phyloP scores from a whole-genome alignment of 2,113 vertebrate species.

The Equus quagga region DNA sequence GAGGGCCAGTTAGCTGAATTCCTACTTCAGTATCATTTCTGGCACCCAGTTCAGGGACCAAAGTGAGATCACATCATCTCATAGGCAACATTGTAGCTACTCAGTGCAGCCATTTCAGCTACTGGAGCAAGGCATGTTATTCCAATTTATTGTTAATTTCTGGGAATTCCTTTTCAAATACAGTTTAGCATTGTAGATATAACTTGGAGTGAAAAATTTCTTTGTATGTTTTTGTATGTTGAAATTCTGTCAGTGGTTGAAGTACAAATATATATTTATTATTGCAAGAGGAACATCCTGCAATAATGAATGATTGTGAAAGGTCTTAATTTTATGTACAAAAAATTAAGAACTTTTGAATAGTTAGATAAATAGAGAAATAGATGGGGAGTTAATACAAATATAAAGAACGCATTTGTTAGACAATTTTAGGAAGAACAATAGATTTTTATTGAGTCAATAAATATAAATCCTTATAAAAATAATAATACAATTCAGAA shows the following conservation, averaged over 20 bases:
- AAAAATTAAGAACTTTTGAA: neutral
- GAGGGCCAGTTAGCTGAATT: neutral
- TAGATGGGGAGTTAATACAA: neutral
- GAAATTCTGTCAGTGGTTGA: neutral
- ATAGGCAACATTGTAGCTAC: neutral
- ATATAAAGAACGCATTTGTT: neutral
- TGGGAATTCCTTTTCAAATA: neutral
- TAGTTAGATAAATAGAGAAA: neutral
- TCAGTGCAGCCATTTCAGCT: neutral
- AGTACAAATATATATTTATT: neutral
- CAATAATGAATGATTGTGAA: neutral
- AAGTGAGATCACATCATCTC: neutral
- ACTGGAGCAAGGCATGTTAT: neutral
- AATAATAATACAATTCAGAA: constrained; percentile 3
- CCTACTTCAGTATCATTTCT: neutral
- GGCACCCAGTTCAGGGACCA: neutral
- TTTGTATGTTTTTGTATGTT: neutral
- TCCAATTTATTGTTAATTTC: neutral
- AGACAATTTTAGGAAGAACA: neutral
- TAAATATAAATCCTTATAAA: constrained; percentile 8
- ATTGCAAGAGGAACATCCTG: neutral
- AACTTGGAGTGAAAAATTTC: neutral
- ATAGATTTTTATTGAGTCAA: neutral
- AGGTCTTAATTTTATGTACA: neutral
- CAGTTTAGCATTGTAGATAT: neutral